phyloP scores from a whole-genome alignment of 2,797 vertebrate species.

The Pantherophis alleghaniensis region DNA sequence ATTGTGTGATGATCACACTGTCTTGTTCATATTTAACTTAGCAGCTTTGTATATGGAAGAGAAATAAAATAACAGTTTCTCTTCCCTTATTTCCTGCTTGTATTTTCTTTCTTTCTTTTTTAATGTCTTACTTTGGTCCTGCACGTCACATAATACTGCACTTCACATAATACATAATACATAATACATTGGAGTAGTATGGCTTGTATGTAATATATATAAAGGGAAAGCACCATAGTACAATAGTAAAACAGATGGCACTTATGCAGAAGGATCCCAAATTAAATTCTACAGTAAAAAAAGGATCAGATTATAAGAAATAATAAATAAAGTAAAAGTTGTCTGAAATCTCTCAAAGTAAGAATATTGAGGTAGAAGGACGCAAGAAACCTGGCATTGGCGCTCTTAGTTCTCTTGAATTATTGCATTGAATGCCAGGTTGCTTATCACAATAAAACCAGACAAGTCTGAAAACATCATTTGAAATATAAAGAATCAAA shows the following conservation, averaged over 20 bases:
- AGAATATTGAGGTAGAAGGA: too few species aligned
- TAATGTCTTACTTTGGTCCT: neutral
- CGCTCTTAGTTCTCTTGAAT: neutral
- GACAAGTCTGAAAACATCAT: neutral
- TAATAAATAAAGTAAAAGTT: neutral
- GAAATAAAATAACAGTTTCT: neutral
- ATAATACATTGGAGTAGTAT: neutral
- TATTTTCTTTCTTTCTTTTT: neutral
- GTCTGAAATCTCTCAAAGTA: neutral
- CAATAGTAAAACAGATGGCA: neutral
- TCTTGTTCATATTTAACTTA: neutral
- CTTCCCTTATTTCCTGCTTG: neutral
- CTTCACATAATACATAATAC: too few species aligned
- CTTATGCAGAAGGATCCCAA: neutral
- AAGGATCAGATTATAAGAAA: neutral
- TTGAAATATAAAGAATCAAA: neutral
- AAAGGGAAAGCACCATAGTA: neutral
- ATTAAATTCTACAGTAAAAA: neutral
- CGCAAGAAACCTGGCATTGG: neutral
- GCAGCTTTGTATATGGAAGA: neutral
- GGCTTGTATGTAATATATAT: neutral
- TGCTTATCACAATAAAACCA: neutral
- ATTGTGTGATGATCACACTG: neutral
- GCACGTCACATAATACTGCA: neutral
- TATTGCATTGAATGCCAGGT: neutral